Evolutionary conservation across 2,113 vertebrate genomes (phyloP).

Genomic region (Tragelaphus scriptus): DNA sequence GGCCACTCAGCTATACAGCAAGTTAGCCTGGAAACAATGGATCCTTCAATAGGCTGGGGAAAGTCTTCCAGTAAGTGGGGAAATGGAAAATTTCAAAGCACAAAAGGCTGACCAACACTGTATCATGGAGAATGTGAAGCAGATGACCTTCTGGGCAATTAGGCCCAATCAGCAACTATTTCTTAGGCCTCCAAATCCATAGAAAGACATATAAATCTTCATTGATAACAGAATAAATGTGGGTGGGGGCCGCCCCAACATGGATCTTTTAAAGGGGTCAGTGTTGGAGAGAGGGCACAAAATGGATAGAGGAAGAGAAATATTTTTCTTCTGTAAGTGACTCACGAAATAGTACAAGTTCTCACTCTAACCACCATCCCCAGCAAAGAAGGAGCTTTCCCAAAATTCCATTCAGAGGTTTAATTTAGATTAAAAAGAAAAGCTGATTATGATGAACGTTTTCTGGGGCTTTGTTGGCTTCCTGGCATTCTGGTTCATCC

Average conservation of each 20-base stretch:
- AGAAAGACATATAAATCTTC: slow-evolving; percentile 66
- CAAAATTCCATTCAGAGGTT: background rate
- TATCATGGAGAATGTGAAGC: slow-evolving; percentile 59
- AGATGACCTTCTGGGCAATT: slow-evolving; percentile 56
- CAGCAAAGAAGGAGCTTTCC: background rate
- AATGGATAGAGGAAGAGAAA: background rate
- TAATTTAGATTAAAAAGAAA: slow-evolving; percentile 16
- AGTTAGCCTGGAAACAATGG: slow-evolving; percentile 62
- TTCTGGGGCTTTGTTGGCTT: background rate
- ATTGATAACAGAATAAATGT: slow-evolving; percentile 65
- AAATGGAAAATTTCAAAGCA: slow-evolving; percentile 69
- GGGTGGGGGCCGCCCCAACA: slow-evolving; percentile 31
- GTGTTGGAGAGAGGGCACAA: slow-evolving; percentile 50
- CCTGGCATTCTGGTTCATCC: background rate
- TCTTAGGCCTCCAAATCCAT: slow-evolving; percentile 28
- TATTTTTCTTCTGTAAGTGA: slow-evolving; percentile 70
- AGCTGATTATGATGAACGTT: background rate
- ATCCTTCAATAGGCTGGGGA: slow-evolving; percentile 29
- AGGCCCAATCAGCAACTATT: slow-evolving; percentile 40
- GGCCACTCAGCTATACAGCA: background rate
- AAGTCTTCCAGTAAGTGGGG: slow-evolving; percentile 44
- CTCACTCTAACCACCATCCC: slow-evolving; percentile 32
- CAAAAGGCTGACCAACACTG: slow-evolving; percentile 66
- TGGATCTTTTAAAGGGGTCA: slow-evolving; percentile 57
- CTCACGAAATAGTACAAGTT: slow-evolving; percentile 40